Evolutionary conservation across 2,888 invertebrate genomes (phyloP).

Genomic region (Erynnis tages): DNA sequence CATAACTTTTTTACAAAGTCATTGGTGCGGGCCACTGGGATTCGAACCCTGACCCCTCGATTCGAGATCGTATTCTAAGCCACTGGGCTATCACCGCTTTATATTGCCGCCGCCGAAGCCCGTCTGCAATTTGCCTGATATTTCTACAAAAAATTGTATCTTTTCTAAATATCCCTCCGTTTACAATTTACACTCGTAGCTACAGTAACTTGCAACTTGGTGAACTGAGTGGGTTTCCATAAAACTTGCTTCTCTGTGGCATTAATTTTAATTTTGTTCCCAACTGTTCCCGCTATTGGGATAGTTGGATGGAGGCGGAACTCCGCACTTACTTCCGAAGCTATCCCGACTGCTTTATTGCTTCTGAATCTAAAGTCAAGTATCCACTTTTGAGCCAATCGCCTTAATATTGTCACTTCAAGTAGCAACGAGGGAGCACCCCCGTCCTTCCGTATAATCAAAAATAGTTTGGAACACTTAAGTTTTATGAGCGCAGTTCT

Average conservation of each 20-base stretch:
- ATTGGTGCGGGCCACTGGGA: no score
- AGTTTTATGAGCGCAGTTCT: no score
- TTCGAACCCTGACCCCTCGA: no score
- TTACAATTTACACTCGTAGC: no score
- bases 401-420: slow-evolving; percentile 17
- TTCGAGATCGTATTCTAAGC: no score
- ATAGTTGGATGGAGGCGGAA: slow-evolving; percentile 15
- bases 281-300: slow-evolving; percentile 17
- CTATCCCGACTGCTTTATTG: slow-evolving; percentile 22
- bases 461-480: no score
- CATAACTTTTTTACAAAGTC: no score
- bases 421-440: background rate
- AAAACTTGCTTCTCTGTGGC: slow-evolving; percentile 10
- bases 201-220: background rate
- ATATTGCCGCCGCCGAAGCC: no score
- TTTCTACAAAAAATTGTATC: background rate
- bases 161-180: no score
- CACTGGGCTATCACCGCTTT: background rate
- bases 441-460: no score
- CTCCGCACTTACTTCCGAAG: background rate
- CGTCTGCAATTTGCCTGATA: no score
- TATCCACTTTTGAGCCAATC: slow-evolving; percentile 12
- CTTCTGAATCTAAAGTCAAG: slow-evolving; percentile 18
- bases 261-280: slow-evolving; percentile 24
- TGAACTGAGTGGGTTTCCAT: slow-evolving; percentile 15